Evolutionary conservation across 2,888 invertebrate species (phyloP), one percentile per base, ranked within the genome.

Genomic region (Anaspis maculata): DNA sequence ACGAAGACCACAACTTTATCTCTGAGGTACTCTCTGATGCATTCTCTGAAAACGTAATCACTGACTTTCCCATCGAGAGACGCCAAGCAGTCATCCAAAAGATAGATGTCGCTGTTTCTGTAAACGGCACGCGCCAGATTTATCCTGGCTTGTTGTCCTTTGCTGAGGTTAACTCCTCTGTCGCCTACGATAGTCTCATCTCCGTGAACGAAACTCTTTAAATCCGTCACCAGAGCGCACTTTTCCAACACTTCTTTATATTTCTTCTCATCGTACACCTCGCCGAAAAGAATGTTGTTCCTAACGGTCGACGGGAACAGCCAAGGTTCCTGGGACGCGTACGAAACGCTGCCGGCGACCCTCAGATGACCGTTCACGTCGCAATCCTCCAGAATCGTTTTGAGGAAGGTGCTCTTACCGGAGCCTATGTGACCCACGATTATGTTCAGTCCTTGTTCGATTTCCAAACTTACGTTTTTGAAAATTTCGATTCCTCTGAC

Each of bases 61-160:
- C 86, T 85, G 2, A 91, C 90, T 58, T 84, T 82, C 0, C 86
- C 75, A 65, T 91, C 91, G n/a, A 91, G 86, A 0, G 90, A 89
- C 43, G 87, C 81, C 12, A 91, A 67, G 0, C 90, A 90, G 65
- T 91, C 91, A 60, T 91, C 91, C 27, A 92, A 65, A 3, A 91
- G 65, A 57, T 88, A 91, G 40, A 90, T 79, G 40, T 88, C 85
- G 0, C 85, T 78, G 32, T 87, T 76, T 21, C 80, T 77, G 63
- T 89, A 90, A 2, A 89, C 76, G 0, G 88, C 81, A 45, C 91
- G 75, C 0, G 87, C 88, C 25, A 92, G 70, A 31, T 85, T 86
- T 30, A 94, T 80, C 44, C 92, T 74, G 0, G 90, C 89, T 46
- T 86, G 79, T 59, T 91, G 91, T 2, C 90, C 85, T 61, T 76